Conservation (phyloP, 2,113 vertebrate species). For the Sylvilagus bachmani region DNA sequence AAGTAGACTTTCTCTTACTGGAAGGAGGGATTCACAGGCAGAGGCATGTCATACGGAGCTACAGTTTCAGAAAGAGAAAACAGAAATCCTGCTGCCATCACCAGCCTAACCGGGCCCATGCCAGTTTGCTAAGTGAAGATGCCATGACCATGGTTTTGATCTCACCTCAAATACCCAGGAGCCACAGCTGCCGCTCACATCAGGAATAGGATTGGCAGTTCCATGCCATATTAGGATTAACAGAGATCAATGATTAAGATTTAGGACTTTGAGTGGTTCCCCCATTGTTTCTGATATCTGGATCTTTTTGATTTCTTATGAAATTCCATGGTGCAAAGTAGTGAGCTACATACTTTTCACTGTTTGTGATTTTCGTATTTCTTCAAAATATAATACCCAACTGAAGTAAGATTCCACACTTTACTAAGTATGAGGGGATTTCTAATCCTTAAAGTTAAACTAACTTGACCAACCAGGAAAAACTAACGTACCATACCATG, state of each 20-base stretch:
- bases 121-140: not conserved
- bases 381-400: not conserved
- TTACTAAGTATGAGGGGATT: not conserved
- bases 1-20: not conserved
- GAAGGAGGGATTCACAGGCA: not conserved
- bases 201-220: not conserved
- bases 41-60: not conserved
- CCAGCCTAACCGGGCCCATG: not conserved
- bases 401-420: not conserved
- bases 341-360: not conserved
- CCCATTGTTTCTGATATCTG: not conserved
- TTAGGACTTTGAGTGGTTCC: not conserved
- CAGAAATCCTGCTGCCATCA: not conserved
- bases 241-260: not conserved
- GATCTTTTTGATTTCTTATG: conserved; percentile 21
- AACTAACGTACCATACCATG: not conserved
- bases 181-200: not conserved
- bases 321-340: not conserved
- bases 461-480: not conserved
- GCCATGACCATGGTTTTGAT: not conserved
- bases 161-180: not conserved
- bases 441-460: conserved; percentile 31
- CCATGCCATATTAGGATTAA: not conserved
- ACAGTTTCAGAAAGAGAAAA: not conserved
- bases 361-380: not conserved